Evolutionary conservation across 2,888 invertebrate genomes (phyloP).

Genomic region (Nyleta sp.): DNA sequence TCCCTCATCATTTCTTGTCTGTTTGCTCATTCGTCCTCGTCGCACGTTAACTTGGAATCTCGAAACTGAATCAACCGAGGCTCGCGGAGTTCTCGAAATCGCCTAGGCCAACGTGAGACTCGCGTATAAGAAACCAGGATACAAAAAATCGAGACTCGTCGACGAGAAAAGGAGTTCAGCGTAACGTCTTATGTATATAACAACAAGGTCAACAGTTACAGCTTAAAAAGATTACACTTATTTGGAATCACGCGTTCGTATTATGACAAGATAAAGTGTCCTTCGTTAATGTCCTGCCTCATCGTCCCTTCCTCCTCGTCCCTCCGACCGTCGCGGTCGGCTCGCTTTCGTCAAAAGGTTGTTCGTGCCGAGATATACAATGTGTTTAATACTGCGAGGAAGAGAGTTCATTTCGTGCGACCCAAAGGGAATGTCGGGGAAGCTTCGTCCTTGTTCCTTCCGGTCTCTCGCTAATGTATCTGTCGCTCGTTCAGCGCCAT

Average conservation of each 20-base stretch:
- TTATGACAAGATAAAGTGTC: conserved; percentile 56
- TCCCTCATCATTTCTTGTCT: no score
- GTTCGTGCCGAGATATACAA: conserved; percentile 34
- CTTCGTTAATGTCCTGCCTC: conserved; percentile 23
- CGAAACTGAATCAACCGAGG: conserved; percentile 18
- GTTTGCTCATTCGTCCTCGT: conserved; percentile 9
- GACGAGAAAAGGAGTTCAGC: conserved; percentile 46
- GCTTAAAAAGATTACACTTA: conserved; percentile 80
- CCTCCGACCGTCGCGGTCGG: not conserved
- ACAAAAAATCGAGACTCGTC: conserved; percentile 39
- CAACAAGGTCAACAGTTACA: conserved; percentile 82
- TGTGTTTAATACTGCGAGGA: conserved; percentile 60
- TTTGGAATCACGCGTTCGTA: conserved; percentile 79
- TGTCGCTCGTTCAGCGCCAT: not conserved
- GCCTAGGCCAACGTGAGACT: conserved; percentile 74
- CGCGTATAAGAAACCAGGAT: conserved; percentile 52
- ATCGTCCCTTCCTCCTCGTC: not conserved
- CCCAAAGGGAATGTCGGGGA: conserved; percentile 65
- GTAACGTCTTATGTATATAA: conserved; percentile 82
- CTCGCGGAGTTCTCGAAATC: conserved; percentile 36
- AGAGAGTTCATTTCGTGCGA: conserved; percentile 50
- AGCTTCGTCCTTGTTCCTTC: conserved; percentile 1
- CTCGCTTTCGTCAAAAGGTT: conserved; percentile 35
- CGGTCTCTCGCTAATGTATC: not conserved
- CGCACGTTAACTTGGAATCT: conserved; percentile 44